Evolutionary conservation across 2,888 invertebrate genomes (phyloP).

Genomic region (Melipona beecheii): DNA sequence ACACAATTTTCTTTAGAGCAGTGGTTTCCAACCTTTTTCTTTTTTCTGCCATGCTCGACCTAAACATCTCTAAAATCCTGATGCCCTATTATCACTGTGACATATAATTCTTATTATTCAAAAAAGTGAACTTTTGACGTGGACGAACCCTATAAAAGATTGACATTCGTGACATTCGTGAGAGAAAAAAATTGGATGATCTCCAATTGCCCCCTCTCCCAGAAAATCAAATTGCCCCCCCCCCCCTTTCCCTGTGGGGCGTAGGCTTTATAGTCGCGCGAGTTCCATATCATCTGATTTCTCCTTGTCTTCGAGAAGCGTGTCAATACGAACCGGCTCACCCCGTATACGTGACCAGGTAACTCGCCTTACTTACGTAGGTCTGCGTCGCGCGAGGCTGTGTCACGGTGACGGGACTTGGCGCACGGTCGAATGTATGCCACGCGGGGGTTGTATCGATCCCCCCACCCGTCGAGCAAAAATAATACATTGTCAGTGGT

Average conservation of each 20-base stretch:
- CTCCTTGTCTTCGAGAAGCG: not conserved
- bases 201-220: too few relatives aligned
- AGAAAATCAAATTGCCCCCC: too few relatives aligned
- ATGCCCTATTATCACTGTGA: too few relatives aligned
- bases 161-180: too few relatives aligned
- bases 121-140: too few relatives aligned
- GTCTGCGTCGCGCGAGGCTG: not conserved
- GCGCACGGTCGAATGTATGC: slow-evolving; percentile 29
- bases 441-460: slow-evolving; percentile 77
- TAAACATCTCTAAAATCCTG: too few relatives aligned
- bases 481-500: slow-evolving; percentile 82
- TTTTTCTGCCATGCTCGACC: too few relatives aligned
- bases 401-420: not conserved
- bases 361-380: slow-evolving; percentile 6
- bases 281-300: not conserved
- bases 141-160: too few relatives aligned
- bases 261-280: not conserved
- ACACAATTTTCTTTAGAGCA: not conserved
- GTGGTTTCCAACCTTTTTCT: too few relatives aligned
- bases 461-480: slow-evolving; percentile 74
- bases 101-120: too few relatives aligned
- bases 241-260: too few relatives aligned
- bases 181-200: too few relatives aligned
- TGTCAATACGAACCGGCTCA: not conserved
- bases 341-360: not conserved